phyloP scores from a whole-genome alignment of 2,888 invertebrate species.

The Oxytorus armatus region DNA sequence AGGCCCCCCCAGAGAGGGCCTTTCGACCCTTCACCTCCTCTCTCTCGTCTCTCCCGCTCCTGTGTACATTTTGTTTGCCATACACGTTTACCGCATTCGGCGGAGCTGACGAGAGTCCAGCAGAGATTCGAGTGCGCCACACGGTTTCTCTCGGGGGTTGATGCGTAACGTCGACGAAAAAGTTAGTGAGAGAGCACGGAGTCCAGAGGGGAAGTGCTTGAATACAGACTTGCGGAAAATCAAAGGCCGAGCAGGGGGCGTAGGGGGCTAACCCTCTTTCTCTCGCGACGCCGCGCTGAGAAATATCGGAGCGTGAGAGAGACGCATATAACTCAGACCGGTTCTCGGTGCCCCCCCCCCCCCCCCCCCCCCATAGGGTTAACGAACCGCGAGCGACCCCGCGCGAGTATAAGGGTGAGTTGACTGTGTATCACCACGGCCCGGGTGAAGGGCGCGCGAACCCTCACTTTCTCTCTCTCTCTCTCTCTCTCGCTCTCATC shows the following conservation, averaged over 20 bases:
- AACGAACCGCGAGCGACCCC: constrained; percentile 64
- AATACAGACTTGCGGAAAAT: constrained; percentile 60
- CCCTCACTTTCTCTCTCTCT: constrained; percentile 1
- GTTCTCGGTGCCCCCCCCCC: constrained; percentile 47
- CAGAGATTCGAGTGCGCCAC: constrained; percentile 22
- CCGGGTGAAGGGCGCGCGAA: constrained; percentile 59
- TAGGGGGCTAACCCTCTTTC: constrained; percentile 38
- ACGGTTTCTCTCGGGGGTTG: constrained; percentile 17
- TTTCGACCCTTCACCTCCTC: constrained; percentile 29
- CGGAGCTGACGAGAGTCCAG: constrained; percentile 2
- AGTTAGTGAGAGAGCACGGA: neutral
- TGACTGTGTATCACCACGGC: constrained; percentile 31
- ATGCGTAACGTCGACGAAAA: constrained; percentile 12
- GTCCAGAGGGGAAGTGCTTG: constrained; percentile 31
- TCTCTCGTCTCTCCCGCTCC: constrained; percentile 28
- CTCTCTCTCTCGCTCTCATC: no score
- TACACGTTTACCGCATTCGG: constrained; percentile 14
- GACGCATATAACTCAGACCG: constrained; percentile 23
- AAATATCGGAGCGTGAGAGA: constrained; percentile 23
- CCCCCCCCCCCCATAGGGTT: no score
- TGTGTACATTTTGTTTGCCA: constrained; percentile 56
- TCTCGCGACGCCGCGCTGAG: neutral
- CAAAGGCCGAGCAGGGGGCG: constrained; percentile 49
- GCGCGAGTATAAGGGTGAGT: constrained; percentile 37
- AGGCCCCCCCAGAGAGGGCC: constrained; percentile 5